Conservation (phyloP, 2,888 invertebrate genomes). For the Pyrgus malvae region DNA sequence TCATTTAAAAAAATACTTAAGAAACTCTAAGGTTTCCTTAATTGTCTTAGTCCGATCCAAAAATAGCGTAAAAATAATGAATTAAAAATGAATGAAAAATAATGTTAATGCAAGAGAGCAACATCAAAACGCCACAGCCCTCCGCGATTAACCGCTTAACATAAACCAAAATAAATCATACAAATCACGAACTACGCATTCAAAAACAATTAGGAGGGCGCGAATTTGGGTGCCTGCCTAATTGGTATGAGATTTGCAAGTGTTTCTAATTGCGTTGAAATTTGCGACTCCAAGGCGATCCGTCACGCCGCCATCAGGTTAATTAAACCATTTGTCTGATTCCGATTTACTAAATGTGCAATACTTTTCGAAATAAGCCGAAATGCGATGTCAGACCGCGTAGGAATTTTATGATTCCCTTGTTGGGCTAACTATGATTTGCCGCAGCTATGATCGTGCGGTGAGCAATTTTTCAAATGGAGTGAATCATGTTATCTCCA, state of each 20-base stretch:
- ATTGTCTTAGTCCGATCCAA: no score
- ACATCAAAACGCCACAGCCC: not conserved
- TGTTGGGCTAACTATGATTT: not conserved
- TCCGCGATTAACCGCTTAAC: conserved; percentile 14
- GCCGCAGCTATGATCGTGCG: not conserved
- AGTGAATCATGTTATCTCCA: not conserved
- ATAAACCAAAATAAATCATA: conserved; percentile 62
- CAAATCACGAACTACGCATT: conserved; percentile 69
- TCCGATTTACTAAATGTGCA: conserved; percentile 37
- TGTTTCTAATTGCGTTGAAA: conserved; percentile 78
- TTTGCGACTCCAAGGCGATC: conserved; percentile 74
- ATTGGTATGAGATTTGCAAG: conserved; percentile 81
- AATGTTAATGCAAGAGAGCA: no score
- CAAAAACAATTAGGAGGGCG: conserved; percentile 79
- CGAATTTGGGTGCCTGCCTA: conserved; percentile 77
- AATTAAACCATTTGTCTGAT: conserved; percentile 80
- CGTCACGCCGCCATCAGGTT: conserved; percentile 77
- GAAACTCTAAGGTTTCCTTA: no score
- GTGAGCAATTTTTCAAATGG: not conserved
- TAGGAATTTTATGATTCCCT: not conserved
- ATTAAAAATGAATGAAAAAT: no score
- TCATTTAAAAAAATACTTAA: no score
- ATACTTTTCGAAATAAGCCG: conserved; percentile 26
- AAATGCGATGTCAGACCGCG: not conserved
- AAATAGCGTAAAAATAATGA: no score